phyloP scores from a whole-genome alignment of 2,113 vertebrate species.

The Dasyurus viverrinus region DNA sequence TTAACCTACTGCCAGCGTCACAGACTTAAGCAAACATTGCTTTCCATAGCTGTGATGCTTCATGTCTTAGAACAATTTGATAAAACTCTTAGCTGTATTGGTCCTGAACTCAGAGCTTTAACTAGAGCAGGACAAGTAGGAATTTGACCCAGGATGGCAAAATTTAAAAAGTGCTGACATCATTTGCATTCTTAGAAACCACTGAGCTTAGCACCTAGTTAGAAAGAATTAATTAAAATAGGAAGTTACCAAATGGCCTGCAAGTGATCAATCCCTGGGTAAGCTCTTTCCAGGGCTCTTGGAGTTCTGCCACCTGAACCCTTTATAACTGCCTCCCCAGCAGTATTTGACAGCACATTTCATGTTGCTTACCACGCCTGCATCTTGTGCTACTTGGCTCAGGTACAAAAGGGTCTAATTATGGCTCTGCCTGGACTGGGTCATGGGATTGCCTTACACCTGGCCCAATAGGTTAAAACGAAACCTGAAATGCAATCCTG shows the following conservation, averaged over 20 bases:
- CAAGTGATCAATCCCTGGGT: not conserved
- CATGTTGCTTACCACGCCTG: not conserved
- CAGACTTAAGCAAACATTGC: conserved; percentile 55
- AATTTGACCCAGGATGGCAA: not conserved
- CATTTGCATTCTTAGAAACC: not conserved
- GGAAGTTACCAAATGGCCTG: not conserved
- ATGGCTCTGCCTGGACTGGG: not conserved
- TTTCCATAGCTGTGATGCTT: conserved; percentile 57
- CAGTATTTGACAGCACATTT: not conserved
- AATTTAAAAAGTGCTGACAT: not conserved
- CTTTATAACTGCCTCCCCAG: not conserved
- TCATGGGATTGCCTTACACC: conserved; percentile 23
- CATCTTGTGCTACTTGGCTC: not conserved
- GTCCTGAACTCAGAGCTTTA: conserved; percentile 1
- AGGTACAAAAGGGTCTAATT: not conserved
- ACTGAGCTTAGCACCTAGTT: not conserved
- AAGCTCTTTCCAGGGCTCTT: not conserved
- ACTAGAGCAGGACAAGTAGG: not conserved
- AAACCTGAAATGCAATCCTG: conserved; percentile 68
- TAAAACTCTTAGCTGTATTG: conserved; percentile 35
- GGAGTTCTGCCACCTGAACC: not conserved
- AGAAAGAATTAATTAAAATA: not conserved
- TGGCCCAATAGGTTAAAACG: conserved; percentile 66
- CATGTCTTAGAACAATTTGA: conserved; percentile 11
- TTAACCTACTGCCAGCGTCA: not conserved